Evolutionary conservation across 2,888 invertebrate genomes (phyloP), one percentile per base, ranked within the genome.

Genomic region (Anthoptus insignis): DNA sequence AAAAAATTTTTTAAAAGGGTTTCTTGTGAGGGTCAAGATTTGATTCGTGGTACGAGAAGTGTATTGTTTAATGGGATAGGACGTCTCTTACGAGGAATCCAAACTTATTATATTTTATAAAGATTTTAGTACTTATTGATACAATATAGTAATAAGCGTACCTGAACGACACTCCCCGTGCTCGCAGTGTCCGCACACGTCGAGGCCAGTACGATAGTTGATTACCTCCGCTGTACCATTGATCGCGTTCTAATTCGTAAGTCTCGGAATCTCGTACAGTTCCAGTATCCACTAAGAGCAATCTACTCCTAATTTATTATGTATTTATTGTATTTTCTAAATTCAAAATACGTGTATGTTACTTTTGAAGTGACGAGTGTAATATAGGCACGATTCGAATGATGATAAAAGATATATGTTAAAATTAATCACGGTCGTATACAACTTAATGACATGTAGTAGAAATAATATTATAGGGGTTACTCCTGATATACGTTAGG

Each of bases 1-100:
- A 86, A 87, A 89, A 89, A 89, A 85, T 79, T 73, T 77, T 75
- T 64, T 59, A 49, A 71, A 74, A 77, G 71, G 74, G 72, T 80
- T 80, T 82, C 82, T 83, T 82, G 77, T 80, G 79, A 77, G 79
- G 81, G 73, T 68, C 19, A 24, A 57, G 32, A 34, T 54, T 11
- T 56, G 32, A 49, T 54, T 50, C 34, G 53, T 32, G 37, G 24
- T 29, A 37, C 37, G 4, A 11, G 34, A 13, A 34, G 37, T 3
- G 14, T 37, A 14, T 14, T 34, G 5, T 34, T 16, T 39, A 39
- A 42, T 16, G 42, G 39, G 21, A 32, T 21, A 3, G 27, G n/a
- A 42, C 1, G 16, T 42, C 60, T 9, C 52, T 42, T 53, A 19
- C 13, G 32, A 54, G 54, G 9, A 61, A 63, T 63, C 61, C 54